Evolutionary conservation across 2,113 vertebrate species (phyloP).

Genomic region (Caloenas nicobarica): DNA sequence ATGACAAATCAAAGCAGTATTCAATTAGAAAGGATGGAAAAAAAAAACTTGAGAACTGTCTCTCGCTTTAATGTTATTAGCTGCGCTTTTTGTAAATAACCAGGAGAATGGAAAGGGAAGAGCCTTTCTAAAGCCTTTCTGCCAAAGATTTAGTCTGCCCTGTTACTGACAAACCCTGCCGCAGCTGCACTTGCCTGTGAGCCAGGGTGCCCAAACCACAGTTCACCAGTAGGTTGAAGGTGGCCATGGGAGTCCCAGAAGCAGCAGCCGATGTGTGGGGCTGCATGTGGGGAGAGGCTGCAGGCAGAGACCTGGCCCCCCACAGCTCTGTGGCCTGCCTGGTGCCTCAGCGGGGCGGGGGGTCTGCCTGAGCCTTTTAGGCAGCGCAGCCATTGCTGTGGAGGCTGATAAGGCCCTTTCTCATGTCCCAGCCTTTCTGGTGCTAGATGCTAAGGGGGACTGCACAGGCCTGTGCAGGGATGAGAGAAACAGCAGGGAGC

Average conservation of each 20-base stretch:
- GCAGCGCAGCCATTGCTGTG: rapidly evolving
- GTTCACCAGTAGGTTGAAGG: not conserved
- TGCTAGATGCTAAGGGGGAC: not conserved
- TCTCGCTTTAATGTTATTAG: not conserved
- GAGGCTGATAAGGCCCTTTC: not conserved
- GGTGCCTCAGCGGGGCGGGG: not conserved
- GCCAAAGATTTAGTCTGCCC: not conserved
- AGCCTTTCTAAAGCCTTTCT: not conserved
- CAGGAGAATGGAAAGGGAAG: not conserved
- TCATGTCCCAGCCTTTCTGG: not conserved
- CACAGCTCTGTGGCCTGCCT: no score
- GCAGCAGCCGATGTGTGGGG: rapidly evolving
- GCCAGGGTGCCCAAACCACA: no score
- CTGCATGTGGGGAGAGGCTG: not conserved
- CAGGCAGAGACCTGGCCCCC: no score
- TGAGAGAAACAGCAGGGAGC: not conserved
- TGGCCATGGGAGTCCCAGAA: rapidly evolving
- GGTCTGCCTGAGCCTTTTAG: not conserved
- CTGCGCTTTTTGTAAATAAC: not conserved
- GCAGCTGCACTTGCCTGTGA: not conserved
- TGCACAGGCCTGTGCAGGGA: not conserved
- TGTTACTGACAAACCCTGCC: not conserved
- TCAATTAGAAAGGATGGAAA: not conserved
- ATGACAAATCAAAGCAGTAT: not conserved
- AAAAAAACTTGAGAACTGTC: not conserved